phyloP scores from a whole-genome alignment of 1,140 invertebrate species.

The Macrotrachela quadricornifera region DNA sequence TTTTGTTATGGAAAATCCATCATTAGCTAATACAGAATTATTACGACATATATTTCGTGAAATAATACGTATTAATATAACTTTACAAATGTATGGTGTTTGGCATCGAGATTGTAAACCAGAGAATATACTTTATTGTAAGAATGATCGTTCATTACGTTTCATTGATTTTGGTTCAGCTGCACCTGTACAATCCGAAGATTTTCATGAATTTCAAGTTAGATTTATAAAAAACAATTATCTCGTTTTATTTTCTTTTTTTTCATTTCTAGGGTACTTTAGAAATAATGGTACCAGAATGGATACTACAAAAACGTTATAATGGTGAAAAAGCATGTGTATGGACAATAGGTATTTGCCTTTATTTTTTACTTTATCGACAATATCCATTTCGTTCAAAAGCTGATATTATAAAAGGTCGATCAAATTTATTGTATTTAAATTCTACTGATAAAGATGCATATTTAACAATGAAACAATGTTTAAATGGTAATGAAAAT shows the following conservation, averaged over 20 bases:
- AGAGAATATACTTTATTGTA: slow-evolving; percentile 44
- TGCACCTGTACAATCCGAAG: slow-evolving; percentile 37
- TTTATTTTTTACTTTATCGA: no score
- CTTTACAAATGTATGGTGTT: slow-evolving; percentile 8
- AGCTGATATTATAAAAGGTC: no score
- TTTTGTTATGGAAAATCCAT: not conserved
- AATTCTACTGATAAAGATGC: no score
- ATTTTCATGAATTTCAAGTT: slow-evolving; percentile 46
- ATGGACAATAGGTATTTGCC: slow-evolving; percentile 42
- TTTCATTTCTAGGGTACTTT: slow-evolving; percentile 23
- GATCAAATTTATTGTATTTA: no score
- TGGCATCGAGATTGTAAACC: slow-evolving; percentile 48
- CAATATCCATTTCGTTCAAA: no score
- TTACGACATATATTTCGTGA: no score
- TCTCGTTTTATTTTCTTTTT: no score
- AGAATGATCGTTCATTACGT: slow-evolving; percentile 34
- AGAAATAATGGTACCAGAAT: slow-evolving; percentile 49
- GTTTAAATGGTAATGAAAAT: no score
- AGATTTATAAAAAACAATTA: no score
- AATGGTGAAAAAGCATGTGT: slow-evolving; percentile 41
- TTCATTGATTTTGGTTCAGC: slow-evolving; percentile 49
- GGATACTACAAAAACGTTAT: slow-evolving; percentile 40
- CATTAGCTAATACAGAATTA: no score
- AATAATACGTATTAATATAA: no score
- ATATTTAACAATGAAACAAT: no score